A percentile compares a stretch with the other conserved stretches of the same genome.
Evolutionary conservation across 2,797 vertebrate species (phyloP).

Genomic region (Amblyopsis hoosieri): DNA sequence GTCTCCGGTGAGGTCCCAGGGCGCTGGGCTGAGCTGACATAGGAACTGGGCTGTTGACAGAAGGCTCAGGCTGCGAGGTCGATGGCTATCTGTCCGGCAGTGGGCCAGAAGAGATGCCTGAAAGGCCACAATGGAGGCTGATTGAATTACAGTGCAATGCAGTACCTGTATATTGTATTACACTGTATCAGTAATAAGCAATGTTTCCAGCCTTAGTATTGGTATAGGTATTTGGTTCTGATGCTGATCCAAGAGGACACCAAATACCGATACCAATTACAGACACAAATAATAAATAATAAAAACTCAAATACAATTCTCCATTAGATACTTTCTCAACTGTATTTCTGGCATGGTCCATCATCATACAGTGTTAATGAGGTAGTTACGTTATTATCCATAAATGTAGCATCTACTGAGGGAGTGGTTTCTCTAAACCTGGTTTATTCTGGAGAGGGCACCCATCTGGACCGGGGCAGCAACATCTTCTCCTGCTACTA

Average conservation of each 20-base stretch:
- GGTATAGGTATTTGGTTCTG: no score
- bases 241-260: no score
- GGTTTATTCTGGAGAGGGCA: conserved; percentile 74
- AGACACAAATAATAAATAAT: no score
- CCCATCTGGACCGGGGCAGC: conserved; percentile 61
- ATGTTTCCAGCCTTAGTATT: background rate
- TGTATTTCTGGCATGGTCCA: background rate
- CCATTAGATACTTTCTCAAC: no score
- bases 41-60: conserved; percentile 83
- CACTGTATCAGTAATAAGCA: background rate
- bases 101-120: conserved; percentile 77
- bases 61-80: conserved; percentile 81
- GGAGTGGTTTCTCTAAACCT: conserved; percentile 61
- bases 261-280: no score
- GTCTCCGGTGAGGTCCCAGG: conserved; percentile 62
- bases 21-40: conserved; percentile 71
- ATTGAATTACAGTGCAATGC: conserved; percentile 19
- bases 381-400: background rate
- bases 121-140: background rate
- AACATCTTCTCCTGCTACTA: conserved; percentile 79
- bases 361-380: no score
- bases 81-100: conserved; percentile 70
- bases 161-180: background rate
- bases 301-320: no score
- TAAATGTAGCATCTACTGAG: background rate